Evolutionary conservation across 1,140 invertebrate genomes (phyloP), one percentile per base, ranked within the genome.

Genomic region (Vanessa atalanta): DNA sequence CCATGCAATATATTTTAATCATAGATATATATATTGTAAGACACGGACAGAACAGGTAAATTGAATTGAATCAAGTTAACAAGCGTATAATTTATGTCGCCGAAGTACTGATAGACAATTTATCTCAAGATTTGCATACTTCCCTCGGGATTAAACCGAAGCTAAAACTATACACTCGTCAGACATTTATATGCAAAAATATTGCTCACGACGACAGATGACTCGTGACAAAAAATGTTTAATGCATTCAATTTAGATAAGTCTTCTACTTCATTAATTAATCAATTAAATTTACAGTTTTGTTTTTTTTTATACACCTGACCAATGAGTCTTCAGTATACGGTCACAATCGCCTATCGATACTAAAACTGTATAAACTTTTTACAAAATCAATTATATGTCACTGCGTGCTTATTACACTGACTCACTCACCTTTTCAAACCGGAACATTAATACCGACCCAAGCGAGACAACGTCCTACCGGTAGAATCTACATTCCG

Each of bases 41-140:
- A 61, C 23, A 61, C 55, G 3, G 31, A 7, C 37, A 15, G 55
- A 73, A 68, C 72, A 60, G 31, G 65, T 63, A 60, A 69, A 68
- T 69, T 73, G 72, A 73, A 68, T 73, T 73, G 65, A 73, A 73
- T 73, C 65, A 73, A 64, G 47, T 73, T 69, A 73, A 73, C 72
- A 64, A 69, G 71, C 60, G 65, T 55, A 64, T 73, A 73, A 73
- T 60, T 73, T 73, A 67, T 51, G 65, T 73, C 55, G 47, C n/a
- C 68, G 72, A 43, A 67, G n/a, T 55, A 66, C 65, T 66, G 64
- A 73, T 73, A 65, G 71, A 73, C 48, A 50, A 66, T 63, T 73
- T 67, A 67, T 67, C 65, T 26, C 4, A 16, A 12, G 15, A 67
- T 73, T 73, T 73, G 71, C 71, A 67, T 73, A 73, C 65, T 61